Evolutionary conservation across 2,797 vertebrate genomes (phyloP).

Genomic region (Champsocephalus gunnari): DNA sequence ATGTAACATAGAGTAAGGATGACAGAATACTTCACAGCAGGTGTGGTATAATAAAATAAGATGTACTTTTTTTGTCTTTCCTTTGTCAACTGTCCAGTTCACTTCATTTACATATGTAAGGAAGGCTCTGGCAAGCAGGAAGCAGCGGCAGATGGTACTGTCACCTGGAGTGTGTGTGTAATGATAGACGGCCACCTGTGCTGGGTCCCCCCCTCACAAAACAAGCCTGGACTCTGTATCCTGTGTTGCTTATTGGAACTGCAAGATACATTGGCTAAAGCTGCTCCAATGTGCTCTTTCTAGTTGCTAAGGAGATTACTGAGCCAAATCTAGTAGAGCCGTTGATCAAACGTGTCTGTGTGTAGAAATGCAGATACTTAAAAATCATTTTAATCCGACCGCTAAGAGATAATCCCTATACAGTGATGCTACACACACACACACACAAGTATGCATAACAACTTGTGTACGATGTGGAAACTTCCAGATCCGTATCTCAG

Average conservation of each 20-base stretch:
- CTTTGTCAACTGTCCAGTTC: constrained; percentile 49
- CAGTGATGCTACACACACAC: constrained; percentile 19
- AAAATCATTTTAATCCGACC: constrained; percentile 49
- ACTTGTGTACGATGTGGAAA: constrained; percentile 23
- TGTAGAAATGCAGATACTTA: constrained; percentile 36
- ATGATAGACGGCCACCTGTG: constrained; percentile 79
- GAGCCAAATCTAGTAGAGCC: constrained; percentile 38
- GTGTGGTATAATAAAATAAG: constrained; percentile 21
- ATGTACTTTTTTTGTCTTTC: constrained; percentile 27
- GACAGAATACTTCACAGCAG: neutral
- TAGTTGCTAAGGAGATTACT: constrained; percentile 49
- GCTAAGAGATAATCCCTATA: constrained; percentile 35
- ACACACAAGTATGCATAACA: constrained; percentile 21
- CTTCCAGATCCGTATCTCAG: constrained; percentile 13
- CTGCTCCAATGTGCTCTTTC: constrained; percentile 31
- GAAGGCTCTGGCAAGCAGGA: constrained; percentile 38
- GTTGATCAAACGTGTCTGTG: constrained; percentile 44
- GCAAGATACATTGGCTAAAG: constrained; percentile 34
- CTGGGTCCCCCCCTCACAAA: constrained; percentile 36
- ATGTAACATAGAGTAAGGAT: neutral
- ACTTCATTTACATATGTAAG: constrained; percentile 64
- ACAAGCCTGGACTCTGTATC: constrained; percentile 45
- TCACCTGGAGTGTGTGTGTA: constrained; percentile 73
- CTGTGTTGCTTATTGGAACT: constrained; percentile 35
- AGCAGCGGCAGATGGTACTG: constrained; percentile 76